Conservation (phyloP, 2,888 invertebrate species). For the Octonoba sinensis region DNA sequence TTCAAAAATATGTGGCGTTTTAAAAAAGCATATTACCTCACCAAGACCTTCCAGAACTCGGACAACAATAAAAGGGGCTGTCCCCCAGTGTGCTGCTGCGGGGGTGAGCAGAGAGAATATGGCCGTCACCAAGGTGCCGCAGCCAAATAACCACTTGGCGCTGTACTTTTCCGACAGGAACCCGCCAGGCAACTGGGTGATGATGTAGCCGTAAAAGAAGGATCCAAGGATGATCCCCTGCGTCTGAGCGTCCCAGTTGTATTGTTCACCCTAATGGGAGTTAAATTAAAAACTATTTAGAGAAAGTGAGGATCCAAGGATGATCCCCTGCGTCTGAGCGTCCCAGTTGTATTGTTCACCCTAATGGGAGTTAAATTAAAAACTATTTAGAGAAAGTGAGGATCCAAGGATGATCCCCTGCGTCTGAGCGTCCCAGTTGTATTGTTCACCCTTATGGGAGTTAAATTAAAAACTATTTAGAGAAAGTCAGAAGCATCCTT, state of each 20-base stretch:
- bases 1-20: too few species aligned
- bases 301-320: slow-evolving; percentile 83
- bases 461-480: neutral
- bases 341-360: slow-evolving; percentile 76
- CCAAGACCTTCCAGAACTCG: slow-evolving; percentile 85
- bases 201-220: slow-evolving; percentile 90
- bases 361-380: slow-evolving; percentile 33
- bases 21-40: slow-evolving; percentile 75
- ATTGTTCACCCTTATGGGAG: slow-evolving; percentile 49
- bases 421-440: slow-evolving; percentile 80
- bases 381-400: slow-evolving; percentile 79
- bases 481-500: slow-evolving; percentile 83
- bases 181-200: slow-evolving; percentile 87
- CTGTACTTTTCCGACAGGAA: slow-evolving; percentile 86
- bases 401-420: slow-evolving; percentile 80
- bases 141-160: slow-evolving; percentile 86
- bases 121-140: slow-evolving; percentile 79
- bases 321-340: slow-evolving; percentile 81
- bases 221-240: slow-evolving; percentile 80
- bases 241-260: slow-evolving; percentile 80
- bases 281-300: neutral
- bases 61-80: slow-evolving; percentile 79
- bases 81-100: slow-evolving; percentile 80
- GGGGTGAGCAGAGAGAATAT: slow-evolving; percentile 85
- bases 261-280: slow-evolving; percentile 36